Base-by-base conservation (phyloP, 2,888 invertebrate genomes). In the Laspeyria flexula region DNA sequence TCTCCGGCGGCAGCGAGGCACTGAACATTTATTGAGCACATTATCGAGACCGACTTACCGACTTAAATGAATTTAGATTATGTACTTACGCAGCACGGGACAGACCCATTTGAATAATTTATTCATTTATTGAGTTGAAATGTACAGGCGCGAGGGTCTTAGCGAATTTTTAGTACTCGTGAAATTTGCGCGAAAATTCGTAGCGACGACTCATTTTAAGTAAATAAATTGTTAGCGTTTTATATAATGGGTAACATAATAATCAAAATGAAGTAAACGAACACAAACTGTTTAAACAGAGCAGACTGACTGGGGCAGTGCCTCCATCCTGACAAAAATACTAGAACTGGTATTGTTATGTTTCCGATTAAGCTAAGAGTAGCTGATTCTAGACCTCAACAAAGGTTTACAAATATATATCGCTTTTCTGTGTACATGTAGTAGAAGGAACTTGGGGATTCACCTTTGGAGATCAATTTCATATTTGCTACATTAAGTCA, bases 11-110 rank as follows among this genome's bases (percentile, higher is more conserved):
- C 27, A 12, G 30, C 6, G 30, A 11, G 4, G 12, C 30, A 30
- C 4, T 30, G 30, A 30, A 12, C 12, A 30, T 30, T 30, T 30
- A 30, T 12, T 5, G 30, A 12, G 30, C 11, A 12, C 12, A 12
- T 30, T 30, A 30, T 30, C 30, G 30, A 30, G 11, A 11, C 30
- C 30, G 11, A 9, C 27, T 27, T 27, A 27, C 27, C 27, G 31
- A 33, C 7, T 15, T 33, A 33, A 33, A 30, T 30, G 30, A 30
- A 30, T 33, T 33, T 33, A 33, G 13, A 33, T 33, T 33, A 33
- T 15, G 33, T 33, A 33, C 33, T 33, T 33, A 33, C 33, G 15
- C 13, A 33, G 15, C 12, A 31, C 31, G 15, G 10, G 33, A 33
- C 10, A 15, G 15, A 15, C 15, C 9, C 33, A 33, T 33, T 33